phyloP scores from a whole-genome alignment of 2,888 invertebrate species.

The Dryococelus australis region DNA sequence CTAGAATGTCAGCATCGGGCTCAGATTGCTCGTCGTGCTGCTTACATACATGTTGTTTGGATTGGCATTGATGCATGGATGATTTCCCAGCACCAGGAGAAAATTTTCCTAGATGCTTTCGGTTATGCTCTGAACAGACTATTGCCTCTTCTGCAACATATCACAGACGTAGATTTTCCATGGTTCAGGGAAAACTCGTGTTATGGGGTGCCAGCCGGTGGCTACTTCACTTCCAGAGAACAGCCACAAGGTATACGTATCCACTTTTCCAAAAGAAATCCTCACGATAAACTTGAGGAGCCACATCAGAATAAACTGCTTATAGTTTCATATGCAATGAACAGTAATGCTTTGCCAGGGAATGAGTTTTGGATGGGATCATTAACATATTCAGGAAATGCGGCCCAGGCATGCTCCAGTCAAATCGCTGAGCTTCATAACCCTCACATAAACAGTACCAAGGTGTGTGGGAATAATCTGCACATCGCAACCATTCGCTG shows the following conservation, averaged over 20 bases:
- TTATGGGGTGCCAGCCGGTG: conserved; percentile 61
- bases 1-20: conserved; percentile 70
- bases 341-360: conserved; percentile 75
- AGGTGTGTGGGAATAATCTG: conserved; percentile 61
- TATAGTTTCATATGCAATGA: conserved; percentile 75
- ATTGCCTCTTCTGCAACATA: conserved; percentile 60
- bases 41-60: conserved; percentile 72
- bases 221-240: conserved; percentile 41
- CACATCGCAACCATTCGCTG: conserved; percentile 59
- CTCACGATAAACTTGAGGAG: conserved; percentile 62
- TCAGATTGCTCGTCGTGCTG: conserved; percentile 59
- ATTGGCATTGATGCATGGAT: conserved; percentile 73
- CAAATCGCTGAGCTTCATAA: conserved; percentile 70
- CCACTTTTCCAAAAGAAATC: conserved; percentile 64
- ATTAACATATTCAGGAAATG: conserved; percentile 65
- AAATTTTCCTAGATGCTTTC: conserved; percentile 70
- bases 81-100: conserved; percentile 66
- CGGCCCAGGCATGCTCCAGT: conserved; percentile 69
- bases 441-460: conserved; percentile 62
- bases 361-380: conserved; percentile 75
- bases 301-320: conserved; percentile 62
- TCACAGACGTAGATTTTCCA: conserved; percentile 72
- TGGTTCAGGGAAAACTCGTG: conserved; percentile 64
- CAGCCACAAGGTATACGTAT: conserved; percentile 61
- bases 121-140: conserved; percentile 66